Evolutionary conservation across 2,797 vertebrate species (phyloP), one percentile per base, ranked within the genome.

Genomic region (Siniperca undulata): DNA sequence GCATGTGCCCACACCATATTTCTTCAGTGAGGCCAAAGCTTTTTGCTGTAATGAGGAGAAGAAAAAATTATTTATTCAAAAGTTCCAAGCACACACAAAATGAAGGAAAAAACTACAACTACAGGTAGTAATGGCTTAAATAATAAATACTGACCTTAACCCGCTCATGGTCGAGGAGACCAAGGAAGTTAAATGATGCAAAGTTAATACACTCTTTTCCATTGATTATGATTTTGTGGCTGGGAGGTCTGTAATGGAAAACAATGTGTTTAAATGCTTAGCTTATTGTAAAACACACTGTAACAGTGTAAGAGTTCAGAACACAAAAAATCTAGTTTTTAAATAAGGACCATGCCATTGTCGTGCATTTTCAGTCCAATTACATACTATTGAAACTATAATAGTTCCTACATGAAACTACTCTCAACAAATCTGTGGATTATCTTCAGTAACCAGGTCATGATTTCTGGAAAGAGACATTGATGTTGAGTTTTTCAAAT

Each of bases 101-200:
- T 3, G 1, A 58, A 27, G 34, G 19, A 12, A 64, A 40, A 27
- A 10, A 36, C 4, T 19, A 7, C 5, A 7, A 52, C 30, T 40
- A 44, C 36, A 62, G 9, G 6, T 20, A 34, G 6, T 19, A 3
- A 17, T 1, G 40, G 34, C 0, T n/a, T 16, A 3, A 27, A 56
- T 13, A 27, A n/a, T 0, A 34, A 73, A 58, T 79, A 94, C 97
- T 93, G 83, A 99, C 98, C 97, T 99, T 99, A 75, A 99, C 96
- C 17, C 97, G 96, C 81, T 97, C 95, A 38, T 97, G 97, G 90
- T 98, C 97, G 17, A 99, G 86, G 84, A 99, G 96, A 76, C 98
- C 98, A 93, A 99, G 94, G 91, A 99, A 99, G 93, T 99, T 99
- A 94, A 99, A 99, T 0, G 98, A 98, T 56, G 98, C 97, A 79